phyloP scores from a whole-genome alignment of 1,140 invertebrate genomes.

The Megalopta genalis region DNA sequence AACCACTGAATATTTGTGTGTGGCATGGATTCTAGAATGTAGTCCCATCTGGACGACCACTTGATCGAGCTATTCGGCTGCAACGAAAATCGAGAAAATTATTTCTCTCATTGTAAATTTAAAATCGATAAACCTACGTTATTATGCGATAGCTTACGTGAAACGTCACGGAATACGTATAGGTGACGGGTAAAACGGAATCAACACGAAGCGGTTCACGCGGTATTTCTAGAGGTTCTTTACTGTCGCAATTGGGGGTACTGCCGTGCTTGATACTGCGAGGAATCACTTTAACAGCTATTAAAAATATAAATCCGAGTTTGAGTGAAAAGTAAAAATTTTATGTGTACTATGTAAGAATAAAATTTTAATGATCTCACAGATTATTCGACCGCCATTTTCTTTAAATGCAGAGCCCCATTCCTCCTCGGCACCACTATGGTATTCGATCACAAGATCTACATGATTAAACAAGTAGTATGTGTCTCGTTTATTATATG shows the following conservation, averaged over 20 bases:
- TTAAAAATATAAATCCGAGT: slow-evolving; percentile 23
- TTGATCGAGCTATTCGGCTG: slow-evolving; percentile 91
- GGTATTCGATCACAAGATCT: slow-evolving; percentile 95
- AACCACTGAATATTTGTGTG: slow-evolving; percentile 99
- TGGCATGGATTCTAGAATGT: slow-evolving; percentile 98
- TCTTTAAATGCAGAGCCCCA: slow-evolving; percentile 89
- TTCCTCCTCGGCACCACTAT: slow-evolving; percentile 91
- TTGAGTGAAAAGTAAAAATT: background rate
- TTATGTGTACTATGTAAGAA: background rate
- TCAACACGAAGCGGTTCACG: slow-evolving; percentile 78
- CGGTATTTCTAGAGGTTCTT: slow-evolving; percentile 85
- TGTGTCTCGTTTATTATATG: slow-evolving; percentile 80
- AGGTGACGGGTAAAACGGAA: slow-evolving; percentile 86
- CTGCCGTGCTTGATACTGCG: slow-evolving; percentile 87
- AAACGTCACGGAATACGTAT: slow-evolving; percentile 94
- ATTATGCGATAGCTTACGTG: slow-evolving; percentile 78
- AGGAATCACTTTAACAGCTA: slow-evolving; percentile 88
- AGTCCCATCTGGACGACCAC: slow-evolving; percentile 99
- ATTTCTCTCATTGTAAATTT: background rate
- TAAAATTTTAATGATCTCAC: slow-evolving; percentile 72
- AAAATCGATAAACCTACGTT: background rate
- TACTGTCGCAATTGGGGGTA: slow-evolving; percentile 80
- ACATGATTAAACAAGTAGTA: slow-evolving; percentile 99
- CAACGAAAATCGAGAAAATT: slow-evolving; percentile 34
- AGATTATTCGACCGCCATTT: slow-evolving; percentile 94